Evolutionary conservation across 2,797 vertebrate species (phyloP).

Genomic region (Tamandua tetradactyla): DNA sequence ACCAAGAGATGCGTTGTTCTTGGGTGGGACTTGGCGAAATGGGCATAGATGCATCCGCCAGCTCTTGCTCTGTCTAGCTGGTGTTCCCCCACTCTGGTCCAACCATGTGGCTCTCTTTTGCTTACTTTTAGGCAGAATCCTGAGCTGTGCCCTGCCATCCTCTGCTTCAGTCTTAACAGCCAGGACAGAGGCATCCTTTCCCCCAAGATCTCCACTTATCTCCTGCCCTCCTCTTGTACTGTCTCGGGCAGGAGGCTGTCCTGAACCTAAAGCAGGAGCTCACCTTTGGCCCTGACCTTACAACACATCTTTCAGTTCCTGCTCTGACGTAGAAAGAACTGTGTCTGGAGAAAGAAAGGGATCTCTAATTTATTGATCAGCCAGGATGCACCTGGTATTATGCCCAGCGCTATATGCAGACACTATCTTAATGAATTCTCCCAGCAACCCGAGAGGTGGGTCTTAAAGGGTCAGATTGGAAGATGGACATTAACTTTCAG

Average conservation of each 20-base stretch:
- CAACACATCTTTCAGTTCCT: background rate
- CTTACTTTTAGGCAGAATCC: background rate
- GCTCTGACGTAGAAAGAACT: background rate
- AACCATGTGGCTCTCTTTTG: background rate
- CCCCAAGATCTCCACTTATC: rapidly evolving
- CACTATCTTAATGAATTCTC: background rate
- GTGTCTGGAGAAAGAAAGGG: background rate
- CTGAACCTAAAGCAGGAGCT: background rate
- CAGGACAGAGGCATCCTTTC: background rate
- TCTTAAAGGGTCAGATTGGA: background rate
- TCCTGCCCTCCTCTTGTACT: background rate
- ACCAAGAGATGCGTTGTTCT: background rate
- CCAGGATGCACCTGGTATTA: rapidly evolving
- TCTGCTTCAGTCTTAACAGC: background rate
- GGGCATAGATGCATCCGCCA: background rate
- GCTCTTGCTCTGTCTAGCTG: background rate
- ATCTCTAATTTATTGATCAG: background rate
- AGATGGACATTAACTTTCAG: background rate
- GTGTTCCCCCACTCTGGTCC: background rate
- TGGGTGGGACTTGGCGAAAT: background rate
- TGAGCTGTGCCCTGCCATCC: background rate
- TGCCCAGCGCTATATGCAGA: rapidly evolving
- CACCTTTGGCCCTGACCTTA: background rate
- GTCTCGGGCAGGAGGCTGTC: background rate
- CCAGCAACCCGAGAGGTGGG: background rate